A percentile compares a stretch with the other conserved stretches of the same genome.
These are phyloP conservation scores for Pollenia griseotomentosa DNA, from an alignment of 2,888 invertebrate genomes.

Conservation along the genomic window DNA sequence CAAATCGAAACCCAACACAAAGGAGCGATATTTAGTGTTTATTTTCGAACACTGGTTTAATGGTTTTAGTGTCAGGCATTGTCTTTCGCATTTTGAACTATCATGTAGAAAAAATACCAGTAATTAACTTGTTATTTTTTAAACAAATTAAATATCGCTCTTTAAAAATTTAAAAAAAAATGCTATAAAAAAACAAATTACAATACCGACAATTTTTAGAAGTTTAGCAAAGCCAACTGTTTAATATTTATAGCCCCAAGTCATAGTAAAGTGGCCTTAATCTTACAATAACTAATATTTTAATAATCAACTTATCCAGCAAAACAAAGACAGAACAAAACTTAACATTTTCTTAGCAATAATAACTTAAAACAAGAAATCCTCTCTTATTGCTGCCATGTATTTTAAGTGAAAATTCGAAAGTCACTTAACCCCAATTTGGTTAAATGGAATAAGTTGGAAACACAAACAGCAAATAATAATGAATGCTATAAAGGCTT, in stretches of 20 bases:
- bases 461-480: slow-evolving; percentile 39
- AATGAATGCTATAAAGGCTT: slow-evolving; percentile 39
- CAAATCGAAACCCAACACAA: no score
- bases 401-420: slow-evolving; percentile 69
- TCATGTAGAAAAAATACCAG: neutral
- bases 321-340: slow-evolving; percentile 12
- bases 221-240: neutral
- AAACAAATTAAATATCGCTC: neutral
- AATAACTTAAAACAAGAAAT: neutral
- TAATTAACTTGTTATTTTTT: slow-evolving; percentile 16
- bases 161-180: slow-evolving; percentile 1
- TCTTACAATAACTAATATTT: slow-evolving; percentile 44
- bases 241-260: slow-evolving; percentile 12
- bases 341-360: neutral
- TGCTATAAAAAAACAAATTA: neutral
- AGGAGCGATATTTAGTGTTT: no score
- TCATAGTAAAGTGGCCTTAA: slow-evolving; percentile 32
- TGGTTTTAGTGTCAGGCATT: no score
- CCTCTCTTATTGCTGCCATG: neutral
- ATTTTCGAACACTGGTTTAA: no score
- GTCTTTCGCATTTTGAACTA: no score
- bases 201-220: neutral
- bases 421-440: slow-evolving; percentile 74
- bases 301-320: slow-evolving; percentile 58
- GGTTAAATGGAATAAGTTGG: slow-evolving; percentile 37